A percentile compares a stretch with the other conserved stretches of the same genome.
These are phyloP conservation scores for Sebastes schlegelii DNA, from an alignment of 2,113 vertebrate genomes.

Conservation along the genomic window DNA sequence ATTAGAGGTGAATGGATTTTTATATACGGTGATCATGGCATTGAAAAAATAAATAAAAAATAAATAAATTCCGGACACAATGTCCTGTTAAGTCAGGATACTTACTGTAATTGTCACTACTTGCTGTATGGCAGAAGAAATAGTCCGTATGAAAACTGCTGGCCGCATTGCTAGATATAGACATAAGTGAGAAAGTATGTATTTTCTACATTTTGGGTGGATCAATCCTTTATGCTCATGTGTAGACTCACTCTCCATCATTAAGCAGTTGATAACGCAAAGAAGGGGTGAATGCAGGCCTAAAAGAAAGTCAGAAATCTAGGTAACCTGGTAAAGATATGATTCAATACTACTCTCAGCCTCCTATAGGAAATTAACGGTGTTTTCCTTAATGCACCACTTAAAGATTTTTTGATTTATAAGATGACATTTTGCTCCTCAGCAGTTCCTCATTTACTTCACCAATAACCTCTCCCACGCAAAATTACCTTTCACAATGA, in stretches of 20 bases:
- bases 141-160: background rate
- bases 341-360: background rate
- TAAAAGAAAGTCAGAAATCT: background rate
- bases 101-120: background rate
- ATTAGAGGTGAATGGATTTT: background rate
- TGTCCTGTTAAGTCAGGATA: background rate
- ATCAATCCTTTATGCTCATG: background rate
- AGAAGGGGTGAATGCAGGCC: background rate
- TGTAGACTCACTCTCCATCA: background rate
- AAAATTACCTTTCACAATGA: constrained; percentile 43
- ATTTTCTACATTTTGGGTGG: background rate
- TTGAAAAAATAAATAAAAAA: too few species aligned
- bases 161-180: background rate
- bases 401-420: constrained; percentile 20
- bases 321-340: background rate
- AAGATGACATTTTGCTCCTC: constrained; percentile 30
- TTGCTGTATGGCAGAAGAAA: background rate
- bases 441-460: constrained; percentile 27
- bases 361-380: background rate
- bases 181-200: background rate
- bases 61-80: background rate
- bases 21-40: background rate
- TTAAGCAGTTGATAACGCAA: background rate
- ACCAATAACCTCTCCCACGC: constrained; percentile 18
- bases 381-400: background rate